These are phyloP conservation scores for Dermatophagoides farinae DNA, from an alignment of 1,140 invertebrate species.

Conservation along the genomic window DNA sequence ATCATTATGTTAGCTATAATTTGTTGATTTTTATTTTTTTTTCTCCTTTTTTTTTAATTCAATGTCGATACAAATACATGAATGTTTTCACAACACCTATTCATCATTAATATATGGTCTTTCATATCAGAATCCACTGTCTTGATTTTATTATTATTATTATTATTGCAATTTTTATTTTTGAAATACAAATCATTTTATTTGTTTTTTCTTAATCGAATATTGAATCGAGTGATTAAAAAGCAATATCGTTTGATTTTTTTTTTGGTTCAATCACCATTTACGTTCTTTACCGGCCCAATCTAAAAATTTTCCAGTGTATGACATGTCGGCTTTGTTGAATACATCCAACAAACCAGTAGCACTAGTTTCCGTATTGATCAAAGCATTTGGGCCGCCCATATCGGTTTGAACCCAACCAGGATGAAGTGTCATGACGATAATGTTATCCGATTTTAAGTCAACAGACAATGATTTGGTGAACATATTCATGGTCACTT, in stretches of 20 bases:
- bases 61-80: too few relatives aligned
- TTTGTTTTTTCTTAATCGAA: not conserved
- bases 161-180: not conserved
- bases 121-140: not conserved
- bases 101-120: not conserved
- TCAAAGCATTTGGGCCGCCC: constrained; percentile 53
- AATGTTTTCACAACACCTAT: not conserved
- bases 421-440: constrained; percentile 54
- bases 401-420: constrained; percentile 78
- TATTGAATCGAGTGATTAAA: not conserved
- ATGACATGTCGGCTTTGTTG: constrained; percentile 33
- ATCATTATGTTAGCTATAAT: too few relatives aligned
- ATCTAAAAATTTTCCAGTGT: constrained; percentile 52
- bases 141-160: not conserved
- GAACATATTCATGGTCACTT: constrained; percentile 50
- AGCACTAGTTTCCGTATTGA: constrained; percentile 43
- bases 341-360: constrained; percentile 42
- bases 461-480: constrained; percentile 65
- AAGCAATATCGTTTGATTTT: not conserved
- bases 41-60: not conserved
- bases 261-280: constrained; percentile 35
- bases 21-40: not conserved
- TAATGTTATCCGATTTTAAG: constrained; percentile 48
- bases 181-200: not conserved
- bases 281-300: constrained; percentile 47